Evolutionary conservation across 92 coral and sea anemone genomes (phyloP), one percentile per base, ranked within the genome.

Genomic region (Plumapathes pennacea): DNA sequence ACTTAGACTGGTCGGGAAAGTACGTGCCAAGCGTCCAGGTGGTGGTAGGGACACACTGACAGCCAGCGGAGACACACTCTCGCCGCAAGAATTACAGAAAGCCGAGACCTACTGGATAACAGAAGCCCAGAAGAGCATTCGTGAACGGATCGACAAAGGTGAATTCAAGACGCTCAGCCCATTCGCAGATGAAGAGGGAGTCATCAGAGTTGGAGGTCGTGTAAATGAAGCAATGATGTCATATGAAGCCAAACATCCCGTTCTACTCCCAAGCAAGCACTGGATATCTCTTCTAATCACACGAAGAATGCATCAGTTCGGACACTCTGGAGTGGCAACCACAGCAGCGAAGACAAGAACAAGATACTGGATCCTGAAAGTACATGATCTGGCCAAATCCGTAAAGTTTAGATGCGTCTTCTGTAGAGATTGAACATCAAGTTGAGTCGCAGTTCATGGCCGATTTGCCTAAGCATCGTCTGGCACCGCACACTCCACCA

Each of bases 321-420:
- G 76, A 30, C 76, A 69, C 58, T 1, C 54, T 11, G 67, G 51
- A 34, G 58, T 57, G 19, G 67, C 78, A 37, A 54, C 81, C 5
- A 83, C 77, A 15, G 65, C 39, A 26, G 85, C 81, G 18, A 77
- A 64, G 46, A 50, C 50, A 9, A 61, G 76, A 47, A 63, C 10
- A n/a, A 71, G 32, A 29, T 64, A 56, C 58, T 83, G 84, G 84
- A 59, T 83, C 29, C 25, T 63, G n/a, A 41, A 44, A 76, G 89
- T 50, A 30, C 80, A 66, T 34, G 55, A 63, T 26, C 46, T 77
- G 25, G 72, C 84, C 6, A 76, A 77, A 66, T 42, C 48, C 24
- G 54, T 77, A 8, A 61, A 62, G 30, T 41, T 38, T 19, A 62
- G 51, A 20, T 77, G 78, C 40, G 72, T 60, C 32, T 24, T 44